Base-by-base conservation (phyloP, 2,888 invertebrate species). In the Drosophila stalkeri region DNA sequence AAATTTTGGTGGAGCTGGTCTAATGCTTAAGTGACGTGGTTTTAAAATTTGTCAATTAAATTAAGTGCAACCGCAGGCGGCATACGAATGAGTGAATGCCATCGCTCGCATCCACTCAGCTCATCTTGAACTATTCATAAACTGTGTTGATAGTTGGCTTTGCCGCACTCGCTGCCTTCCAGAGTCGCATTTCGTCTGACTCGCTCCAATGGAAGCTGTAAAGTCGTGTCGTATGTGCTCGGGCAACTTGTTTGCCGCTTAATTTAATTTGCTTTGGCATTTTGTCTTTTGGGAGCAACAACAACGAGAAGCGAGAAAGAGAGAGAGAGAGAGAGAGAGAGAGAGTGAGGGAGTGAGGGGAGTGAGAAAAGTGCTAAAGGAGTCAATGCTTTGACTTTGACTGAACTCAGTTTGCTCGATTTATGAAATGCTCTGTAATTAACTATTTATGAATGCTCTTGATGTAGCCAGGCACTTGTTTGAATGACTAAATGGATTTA, bases 1-100 rank as follows among this genome's bases (percentile, higher is more conserved):
- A 59, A 55, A 55, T 68, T 66, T 61, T 65, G 64, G 35, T 1
- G 18, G 23, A 16, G 11, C 3, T n/a, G 49, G 31, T 11, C 33
- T 18, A 44, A 63, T 75, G 65, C 77, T 88, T 80, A 85, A 85
- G 86, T 74, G 86, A 88, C 86, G 88, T 88, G 89, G 90, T 86
- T 90, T 86, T 90, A 81, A 86, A 91, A 90, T 86, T 91, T 92
- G 91, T 91, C 92, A 92, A 92, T 92, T 92, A 92, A 92, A 92
- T 92, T 92, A 92, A 92, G 92, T 92, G 93, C 91, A 91, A 90
- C 92, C 92, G 89, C 83, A 90, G 92, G 92, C 92, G 72, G 79
- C 81, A 90, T 89, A 80, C 80, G 85, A 85, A 85, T 85, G 89
- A 84, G 82, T 67, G 60, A 66, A 52, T 77, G 65, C 72, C 56